Base-by-base conservation (phyloP, 2,113 vertebrate species). In the Xyliphius kryptos region DNA sequence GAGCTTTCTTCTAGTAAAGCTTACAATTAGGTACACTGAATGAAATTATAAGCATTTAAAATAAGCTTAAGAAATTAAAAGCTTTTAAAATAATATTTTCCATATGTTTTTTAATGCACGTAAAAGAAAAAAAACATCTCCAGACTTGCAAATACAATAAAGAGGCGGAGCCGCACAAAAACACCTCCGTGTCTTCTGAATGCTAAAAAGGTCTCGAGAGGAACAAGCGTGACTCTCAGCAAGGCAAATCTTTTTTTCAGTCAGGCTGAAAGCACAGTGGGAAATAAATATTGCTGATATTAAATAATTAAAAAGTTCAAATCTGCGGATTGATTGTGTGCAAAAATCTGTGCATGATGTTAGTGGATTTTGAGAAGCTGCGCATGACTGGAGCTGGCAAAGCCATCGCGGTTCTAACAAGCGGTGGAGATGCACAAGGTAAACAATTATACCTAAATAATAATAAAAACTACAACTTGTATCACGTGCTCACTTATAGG, bases 391-490 rank as follows among this genome's bases (percentile, higher is more conserved):
- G 73, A 54, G 62, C 73, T 20, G 73, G 73, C 1, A 75, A 69
- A 69, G 91, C 94, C 52, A 97, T 97, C 10, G 95, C 93, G 0
- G 94, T 97, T 22, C 81, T 97, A 79, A 97, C 95, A 21, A 96
- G 93, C 0, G 94, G 95, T 20, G 94, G 95, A 1, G 95, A 97
- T 68, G 95, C 95, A 50, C 95, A 97, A 86, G 95, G 95, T 97
- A 59, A 52, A 38, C n/a, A n/a, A n/a, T n/a, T n/a, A n/a, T n/a
- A n/a, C 26, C 2, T 5, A 32, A 32, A 3, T 32, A 6, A 1
- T 1, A 32, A 32, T 32, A 32, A 32, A 32, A 32, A 3, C 26
- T 32, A 3, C 26, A 32, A 5, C n/a, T n/a, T n/a, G n/a, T n/a
- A n/a, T n/a, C n/a, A n/a, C n/a, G n/a, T n/a, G n/a, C n/a, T n/a